These are phyloP conservation scores for Ylistrum balloti DNA, from an alignment of 1,140 invertebrate genomes.

Conservation along the genomic window DNA sequence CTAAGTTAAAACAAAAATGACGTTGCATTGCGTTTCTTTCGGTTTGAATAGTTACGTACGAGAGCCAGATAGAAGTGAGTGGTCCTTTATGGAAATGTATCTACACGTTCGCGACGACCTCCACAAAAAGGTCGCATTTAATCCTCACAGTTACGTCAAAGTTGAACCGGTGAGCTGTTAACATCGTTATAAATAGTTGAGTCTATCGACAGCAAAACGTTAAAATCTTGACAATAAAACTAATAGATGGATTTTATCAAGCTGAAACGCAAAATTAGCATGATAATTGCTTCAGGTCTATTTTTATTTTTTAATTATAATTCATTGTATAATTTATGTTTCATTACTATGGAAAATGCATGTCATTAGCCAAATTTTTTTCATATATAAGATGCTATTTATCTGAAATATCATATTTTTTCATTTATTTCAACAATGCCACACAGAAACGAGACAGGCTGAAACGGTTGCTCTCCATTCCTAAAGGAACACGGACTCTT, in stretches of 20 bases:
- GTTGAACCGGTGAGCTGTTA: conserved; percentile 61
- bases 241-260: too few relatives aligned
- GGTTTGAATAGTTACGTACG: conserved; percentile 60
- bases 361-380: too few relatives aligned
- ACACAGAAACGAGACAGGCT: conserved; percentile 63
- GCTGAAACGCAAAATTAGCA: too few relatives aligned
- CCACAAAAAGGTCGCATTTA: conserved; percentile 68
- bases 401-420: too few relatives aligned
- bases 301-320: too few relatives aligned
- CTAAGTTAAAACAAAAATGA: too few relatives aligned
- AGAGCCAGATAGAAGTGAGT: conserved; percentile 58
- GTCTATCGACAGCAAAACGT: too few relatives aligned
- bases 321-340: too few relatives aligned
- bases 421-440: neutral
- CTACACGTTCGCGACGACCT: conserved; percentile 68
- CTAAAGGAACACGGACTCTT: conserved; percentile 57
- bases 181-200: neutral
- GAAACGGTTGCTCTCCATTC: conserved; percentile 62
- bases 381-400: too few relatives aligned
- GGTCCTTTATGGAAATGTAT: conserved; percentile 74
- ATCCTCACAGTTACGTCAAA: conserved; percentile 65
- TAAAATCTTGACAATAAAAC: too few relatives aligned
- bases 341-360: too few relatives aligned
- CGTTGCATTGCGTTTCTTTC: neutral
- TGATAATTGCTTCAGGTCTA: too few relatives aligned